Conservation (phyloP, 2,888 invertebrate species). For the Drosophila rubida region DNA sequence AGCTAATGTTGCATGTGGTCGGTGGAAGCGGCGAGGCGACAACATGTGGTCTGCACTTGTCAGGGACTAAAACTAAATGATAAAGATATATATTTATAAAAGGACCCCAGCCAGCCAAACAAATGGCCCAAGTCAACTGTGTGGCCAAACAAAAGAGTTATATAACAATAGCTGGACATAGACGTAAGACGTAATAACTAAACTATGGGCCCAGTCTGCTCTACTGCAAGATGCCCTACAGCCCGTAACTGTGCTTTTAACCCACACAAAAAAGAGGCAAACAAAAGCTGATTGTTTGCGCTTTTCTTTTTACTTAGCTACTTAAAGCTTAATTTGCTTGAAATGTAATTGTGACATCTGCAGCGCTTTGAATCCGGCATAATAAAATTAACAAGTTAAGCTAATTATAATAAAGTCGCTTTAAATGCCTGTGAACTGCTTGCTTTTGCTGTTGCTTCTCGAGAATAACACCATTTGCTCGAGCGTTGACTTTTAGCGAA, state of each 20-base stretch:
- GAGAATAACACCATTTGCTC: background rate
- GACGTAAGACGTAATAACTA: slow-evolving; percentile 18
- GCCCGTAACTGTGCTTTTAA: slow-evolving; percentile 16
- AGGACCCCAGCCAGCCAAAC: slow-evolving; percentile 40
- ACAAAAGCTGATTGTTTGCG: slow-evolving; percentile 35
- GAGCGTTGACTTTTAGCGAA: no score
- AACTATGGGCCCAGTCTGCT: slow-evolving; percentile 25
- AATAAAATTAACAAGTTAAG: slow-evolving; percentile 1
- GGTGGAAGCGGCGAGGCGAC: background rate
- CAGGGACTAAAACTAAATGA: slow-evolving; percentile 39
- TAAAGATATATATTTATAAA: slow-evolving; percentile 44
- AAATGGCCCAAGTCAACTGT: slow-evolving; percentile 70
- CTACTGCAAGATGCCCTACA: slow-evolving; percentile 40
- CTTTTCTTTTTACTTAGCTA: slow-evolving; percentile 4
- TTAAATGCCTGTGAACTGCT: background rate
- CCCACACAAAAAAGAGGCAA: slow-evolving; percentile 4
- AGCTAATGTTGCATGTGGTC: background rate
- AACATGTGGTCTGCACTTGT: slow-evolving; percentile 55
- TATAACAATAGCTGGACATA: slow-evolving; percentile 52
- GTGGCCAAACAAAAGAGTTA: slow-evolving; percentile 73
- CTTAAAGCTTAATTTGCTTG: slow-evolving; percentile 18
- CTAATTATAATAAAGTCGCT: background rate
- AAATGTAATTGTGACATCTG: background rate
- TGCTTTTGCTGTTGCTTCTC: background rate
- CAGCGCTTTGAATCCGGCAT: background rate